Conservation (phyloP, 2,113 vertebrate genomes). For the Ictidomys tridecemlineatus region DNA sequence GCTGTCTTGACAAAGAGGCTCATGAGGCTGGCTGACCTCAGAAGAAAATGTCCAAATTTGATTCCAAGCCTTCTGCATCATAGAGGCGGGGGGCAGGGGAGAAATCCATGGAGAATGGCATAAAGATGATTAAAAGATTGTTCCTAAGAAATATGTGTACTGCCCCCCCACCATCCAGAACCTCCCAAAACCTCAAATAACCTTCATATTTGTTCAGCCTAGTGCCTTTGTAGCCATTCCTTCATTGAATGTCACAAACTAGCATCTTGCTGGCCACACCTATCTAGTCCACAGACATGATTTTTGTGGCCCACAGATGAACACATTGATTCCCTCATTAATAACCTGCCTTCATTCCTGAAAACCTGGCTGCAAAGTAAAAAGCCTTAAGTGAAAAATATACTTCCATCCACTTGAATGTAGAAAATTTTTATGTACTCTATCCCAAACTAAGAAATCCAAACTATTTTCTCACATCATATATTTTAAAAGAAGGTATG, state of each 20-base stretch:
- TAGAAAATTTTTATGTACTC: neutral
- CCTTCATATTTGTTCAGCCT: neutral
- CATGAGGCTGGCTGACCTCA: neutral
- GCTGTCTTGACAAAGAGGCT: neutral
- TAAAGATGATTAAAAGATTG: neutral
- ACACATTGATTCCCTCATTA: neutral
- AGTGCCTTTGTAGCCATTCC: neutral
- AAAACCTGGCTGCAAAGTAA: conserved; percentile 3
- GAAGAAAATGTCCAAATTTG: neutral
- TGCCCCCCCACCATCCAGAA: neutral
- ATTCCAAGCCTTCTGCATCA: neutral
- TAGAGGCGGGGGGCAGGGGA: neutral
- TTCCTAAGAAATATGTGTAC: neutral
- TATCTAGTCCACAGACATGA: neutral
- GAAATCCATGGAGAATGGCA: neutral
- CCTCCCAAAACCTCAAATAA: neutral
- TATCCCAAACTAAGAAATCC: neutral
- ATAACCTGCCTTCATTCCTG: neutral
- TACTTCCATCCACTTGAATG: neutral
- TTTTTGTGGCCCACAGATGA: neutral
- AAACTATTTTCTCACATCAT: conserved; percentile 10
- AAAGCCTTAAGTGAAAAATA: neutral
- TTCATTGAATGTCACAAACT: neutral
- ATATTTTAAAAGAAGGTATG: neutral
- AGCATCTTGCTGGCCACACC: neutral